Conservation (phyloP, 2,797 vertebrate species). For the Chaetodon trifasciatus region DNA sequence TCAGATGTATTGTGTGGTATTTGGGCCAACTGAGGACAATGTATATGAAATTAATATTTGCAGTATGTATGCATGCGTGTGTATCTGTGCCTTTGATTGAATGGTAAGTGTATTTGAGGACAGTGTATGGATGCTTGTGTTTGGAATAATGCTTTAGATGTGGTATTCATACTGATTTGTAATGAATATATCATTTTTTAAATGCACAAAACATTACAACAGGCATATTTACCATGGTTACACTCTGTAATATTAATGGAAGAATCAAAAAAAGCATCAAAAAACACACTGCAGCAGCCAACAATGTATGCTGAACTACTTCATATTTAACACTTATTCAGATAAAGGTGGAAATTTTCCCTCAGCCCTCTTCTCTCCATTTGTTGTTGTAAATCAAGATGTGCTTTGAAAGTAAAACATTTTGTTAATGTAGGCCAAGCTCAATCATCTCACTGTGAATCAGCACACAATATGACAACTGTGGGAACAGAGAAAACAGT, state of each 20-base stretch:
- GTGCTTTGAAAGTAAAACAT: background rate
- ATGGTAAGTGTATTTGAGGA: background rate
- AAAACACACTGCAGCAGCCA: background rate
- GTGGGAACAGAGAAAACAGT: background rate
- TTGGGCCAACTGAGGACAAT: slow-evolving; percentile 6
- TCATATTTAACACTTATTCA: background rate
- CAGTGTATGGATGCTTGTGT: background rate
- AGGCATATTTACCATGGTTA: background rate
- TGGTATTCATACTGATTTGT: background rate
- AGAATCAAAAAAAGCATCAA: background rate
- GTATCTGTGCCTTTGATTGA: background rate
- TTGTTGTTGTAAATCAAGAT: background rate
- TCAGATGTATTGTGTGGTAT: background rate
- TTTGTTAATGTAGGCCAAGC: background rate
- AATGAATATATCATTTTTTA: background rate
- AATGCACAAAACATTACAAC: background rate
- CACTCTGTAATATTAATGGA: too few species aligned
- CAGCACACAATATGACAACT: background rate
- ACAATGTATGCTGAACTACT: background rate
- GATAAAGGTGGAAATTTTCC: background rate
- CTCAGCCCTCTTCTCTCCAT: background rate
- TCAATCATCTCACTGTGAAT: background rate
- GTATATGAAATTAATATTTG: background rate
- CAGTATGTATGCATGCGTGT: background rate
- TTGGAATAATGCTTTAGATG: too few species aligned